Conservation (phyloP, 2,797 vertebrate genomes). For the Chelidonichthys spinosus region DNA sequence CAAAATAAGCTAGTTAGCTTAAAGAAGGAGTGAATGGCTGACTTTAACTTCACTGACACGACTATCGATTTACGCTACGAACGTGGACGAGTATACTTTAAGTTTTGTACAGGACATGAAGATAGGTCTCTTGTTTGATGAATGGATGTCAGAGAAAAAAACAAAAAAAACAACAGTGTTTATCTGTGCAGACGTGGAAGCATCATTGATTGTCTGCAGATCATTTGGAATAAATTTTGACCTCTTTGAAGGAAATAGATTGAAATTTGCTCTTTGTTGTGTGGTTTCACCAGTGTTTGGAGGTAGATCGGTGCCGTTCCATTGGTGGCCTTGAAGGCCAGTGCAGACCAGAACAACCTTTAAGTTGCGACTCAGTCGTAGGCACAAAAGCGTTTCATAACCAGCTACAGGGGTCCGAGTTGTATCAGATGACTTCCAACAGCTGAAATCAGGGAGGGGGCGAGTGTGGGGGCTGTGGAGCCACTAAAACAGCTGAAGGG, state of each 20-base stretch:
- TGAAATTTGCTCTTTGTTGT: not conserved
- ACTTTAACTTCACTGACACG: too few relatives aligned
- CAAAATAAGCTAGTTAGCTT: too few relatives aligned
- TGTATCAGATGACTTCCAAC: conserved; percentile 83
- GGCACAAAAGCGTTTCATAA: conserved; percentile 73
- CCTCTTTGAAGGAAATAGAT: not conserved
- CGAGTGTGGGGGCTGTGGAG: conserved; percentile 69
- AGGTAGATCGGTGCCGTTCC: too few relatives aligned
- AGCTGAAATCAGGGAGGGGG: conserved; percentile 84
- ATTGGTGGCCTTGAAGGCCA: too few relatives aligned
- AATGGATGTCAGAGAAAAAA: not conserved
- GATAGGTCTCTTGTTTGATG: too few relatives aligned
- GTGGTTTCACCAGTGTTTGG: too few relatives aligned
- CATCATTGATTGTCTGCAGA: not conserved
- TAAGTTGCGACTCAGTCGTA: conserved; percentile 56
- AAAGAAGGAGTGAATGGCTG: too few relatives aligned
- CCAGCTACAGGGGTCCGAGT: conserved; percentile 59
- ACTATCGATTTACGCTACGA: too few relatives aligned
- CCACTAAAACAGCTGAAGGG: conserved; percentile 84
- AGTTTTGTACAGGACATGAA: not conserved
- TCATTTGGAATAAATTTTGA: not conserved
- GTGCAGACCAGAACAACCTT: conserved; percentile 37
- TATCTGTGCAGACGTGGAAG: not conserved
- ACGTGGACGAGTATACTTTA: too few relatives aligned
- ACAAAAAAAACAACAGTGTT: not conserved